Conservation (phyloP, 2,113 vertebrate species). For the Alosa alosa region DNA sequence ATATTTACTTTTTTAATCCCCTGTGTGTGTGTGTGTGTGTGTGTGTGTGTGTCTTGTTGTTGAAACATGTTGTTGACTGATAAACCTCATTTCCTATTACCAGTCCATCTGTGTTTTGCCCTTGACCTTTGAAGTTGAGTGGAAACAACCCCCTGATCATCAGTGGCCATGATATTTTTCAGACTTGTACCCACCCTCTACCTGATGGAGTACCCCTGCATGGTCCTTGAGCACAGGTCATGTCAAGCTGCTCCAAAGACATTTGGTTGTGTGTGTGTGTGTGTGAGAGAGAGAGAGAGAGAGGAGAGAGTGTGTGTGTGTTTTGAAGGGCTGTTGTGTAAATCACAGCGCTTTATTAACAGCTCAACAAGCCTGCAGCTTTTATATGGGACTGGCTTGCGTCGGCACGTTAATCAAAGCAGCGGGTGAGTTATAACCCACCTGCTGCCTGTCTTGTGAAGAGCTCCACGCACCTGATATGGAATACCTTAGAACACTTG, state of each 20-base stretch:
- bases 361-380: slow-evolving; percentile 33
- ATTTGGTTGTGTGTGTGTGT: neutral
- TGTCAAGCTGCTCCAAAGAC: slow-evolving; percentile 7
- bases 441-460: slow-evolving; percentile 21
- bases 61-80: too few relatives aligned
- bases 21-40: neutral
- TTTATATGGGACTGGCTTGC: slow-evolving; percentile 30
- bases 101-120: neutral
- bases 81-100: neutral
- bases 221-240: slow-evolving; percentile 39
- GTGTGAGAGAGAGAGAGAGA: neutral
- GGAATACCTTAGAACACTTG: slow-evolving; percentile 49
- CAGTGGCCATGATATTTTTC: neutral
- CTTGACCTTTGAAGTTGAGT: neutral
- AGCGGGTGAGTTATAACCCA: slow-evolving; percentile 43
- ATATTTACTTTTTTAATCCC: neutral
- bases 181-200: slow-evolving; percentile 20
- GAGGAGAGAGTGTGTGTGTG: neutral
- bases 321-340: slow-evolving; percentile 26
- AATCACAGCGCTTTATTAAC: slow-evolving; percentile 57
- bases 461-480: slow-evolving; percentile 28
- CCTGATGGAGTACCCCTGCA: slow-evolving; percentile 48
- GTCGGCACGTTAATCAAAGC: slow-evolving; percentile 41
- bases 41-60: neutral
- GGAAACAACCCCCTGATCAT: neutral